Percentiles rank a stretch among this genome's conserved stretches.
These are phyloP conservation scores for Tuberolachnus salignus DNA, from an alignment of 2,888 invertebrate species.

Conservation along the genomic window DNA sequence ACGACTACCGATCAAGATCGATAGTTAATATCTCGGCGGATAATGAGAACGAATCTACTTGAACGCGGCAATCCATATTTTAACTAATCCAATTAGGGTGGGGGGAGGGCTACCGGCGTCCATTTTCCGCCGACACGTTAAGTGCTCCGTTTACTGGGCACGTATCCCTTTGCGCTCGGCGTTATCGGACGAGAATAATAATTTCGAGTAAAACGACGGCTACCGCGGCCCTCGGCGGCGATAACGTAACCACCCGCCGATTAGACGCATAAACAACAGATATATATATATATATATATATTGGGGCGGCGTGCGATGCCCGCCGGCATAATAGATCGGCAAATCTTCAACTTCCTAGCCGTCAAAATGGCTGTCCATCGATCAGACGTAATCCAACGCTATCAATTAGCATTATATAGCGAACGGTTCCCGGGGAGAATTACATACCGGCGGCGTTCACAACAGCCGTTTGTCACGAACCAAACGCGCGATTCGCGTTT, in stretches of 20 bases:
- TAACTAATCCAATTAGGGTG: too few species aligned
- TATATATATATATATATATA: too few species aligned
- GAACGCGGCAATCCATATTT: too few species aligned
- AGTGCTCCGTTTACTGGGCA: neutral
- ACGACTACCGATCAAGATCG: too few species aligned
- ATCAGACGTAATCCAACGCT: constrained; percentile 42
- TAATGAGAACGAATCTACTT: too few species aligned
- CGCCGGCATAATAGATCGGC: constrained; percentile 15
- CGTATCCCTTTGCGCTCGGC: neutral
- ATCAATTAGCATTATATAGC: constrained; percentile 48
- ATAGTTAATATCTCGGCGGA: too few species aligned
- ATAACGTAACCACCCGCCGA: too few species aligned
- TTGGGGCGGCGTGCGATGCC: neutral
- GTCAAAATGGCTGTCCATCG: constrained; percentile 34
- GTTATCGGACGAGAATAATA: too few species aligned
- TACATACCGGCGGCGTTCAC: neutral
- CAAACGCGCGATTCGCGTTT: constrained; percentile 47
- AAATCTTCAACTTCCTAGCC: constrained; percentile 37
- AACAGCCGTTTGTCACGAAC: constrained; percentile 43
- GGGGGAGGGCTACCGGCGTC: neutral
- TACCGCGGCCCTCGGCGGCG: neutral
- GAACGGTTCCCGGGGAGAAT: constrained; percentile 19
- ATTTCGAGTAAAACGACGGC: neutral
- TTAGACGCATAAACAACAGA: constrained; percentile 19
- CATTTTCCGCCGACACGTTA: neutral